Conservation (phyloP, 30 jellyfish, hydroid and myxozoan species). For the Cassiopea xamachana region DNA sequence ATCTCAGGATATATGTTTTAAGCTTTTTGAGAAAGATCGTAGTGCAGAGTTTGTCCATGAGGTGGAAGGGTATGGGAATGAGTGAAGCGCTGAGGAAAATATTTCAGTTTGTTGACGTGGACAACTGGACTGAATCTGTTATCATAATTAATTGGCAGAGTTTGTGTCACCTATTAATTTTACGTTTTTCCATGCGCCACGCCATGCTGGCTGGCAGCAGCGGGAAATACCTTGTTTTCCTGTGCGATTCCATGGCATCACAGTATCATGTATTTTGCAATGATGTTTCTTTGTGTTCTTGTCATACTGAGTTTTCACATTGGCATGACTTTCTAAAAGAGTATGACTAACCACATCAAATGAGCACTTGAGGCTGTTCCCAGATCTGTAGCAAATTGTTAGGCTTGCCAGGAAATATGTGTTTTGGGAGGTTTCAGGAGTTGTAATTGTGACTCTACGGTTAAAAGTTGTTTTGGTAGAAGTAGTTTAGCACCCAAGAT, state of each 20-base stretch:
- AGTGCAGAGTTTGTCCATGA: background rate
- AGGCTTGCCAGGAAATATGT: conserved; percentile 6
- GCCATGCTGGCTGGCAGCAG: conserved; percentile 47
- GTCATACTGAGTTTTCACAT: conserved; percentile 37
- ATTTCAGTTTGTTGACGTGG: background rate
- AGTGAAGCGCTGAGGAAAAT: background rate
- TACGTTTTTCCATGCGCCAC: conserved; percentile 26
- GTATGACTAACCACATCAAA: conserved; percentile 7
- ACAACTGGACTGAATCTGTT: background rate
- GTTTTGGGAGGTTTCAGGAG: conserved; percentile 3
- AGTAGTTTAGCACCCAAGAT: conserved; percentile 36
- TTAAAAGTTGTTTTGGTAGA: conserved; percentile 22
- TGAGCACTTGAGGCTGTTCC: conserved; percentile 23
- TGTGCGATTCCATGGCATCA: conserved; percentile 31
- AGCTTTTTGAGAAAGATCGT: background rate
- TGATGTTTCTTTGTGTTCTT: conserved; percentile 2
- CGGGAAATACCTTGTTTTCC: conserved; percentile 44
- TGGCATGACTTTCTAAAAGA: conserved; percentile 18
- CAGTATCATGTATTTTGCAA: conserved; percentile 13
- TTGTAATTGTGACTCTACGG: conserved; percentile 3
- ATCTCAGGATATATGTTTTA: background rate
- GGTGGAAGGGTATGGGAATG: background rate
- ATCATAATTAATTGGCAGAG: background rate
- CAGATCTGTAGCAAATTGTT: conserved; percentile 25
- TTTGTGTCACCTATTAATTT: conserved; percentile 24